Evolutionary conservation across 2,113 vertebrate genomes (phyloP).

Genomic region (Hippocampus zosterae): DNA sequence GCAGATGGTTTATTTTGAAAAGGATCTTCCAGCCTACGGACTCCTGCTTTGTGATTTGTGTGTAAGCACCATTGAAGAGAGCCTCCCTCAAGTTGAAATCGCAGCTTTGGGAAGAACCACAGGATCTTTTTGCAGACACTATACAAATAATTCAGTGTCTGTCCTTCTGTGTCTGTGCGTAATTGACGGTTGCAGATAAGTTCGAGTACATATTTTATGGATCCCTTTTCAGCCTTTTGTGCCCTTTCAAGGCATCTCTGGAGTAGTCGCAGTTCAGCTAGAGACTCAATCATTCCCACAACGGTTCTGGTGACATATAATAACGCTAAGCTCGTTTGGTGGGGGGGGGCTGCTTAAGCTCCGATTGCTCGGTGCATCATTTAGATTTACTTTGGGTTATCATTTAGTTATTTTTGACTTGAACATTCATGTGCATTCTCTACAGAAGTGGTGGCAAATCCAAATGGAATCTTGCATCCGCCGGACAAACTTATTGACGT

Average conservation of each 20-base stretch:
- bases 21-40: slow-evolving; percentile 11
- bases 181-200: slow-evolving; percentile 63
- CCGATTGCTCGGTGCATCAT: slow-evolving; percentile 32
- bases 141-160: slow-evolving; percentile 65
- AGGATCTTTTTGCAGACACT: slow-evolving; percentile 66
- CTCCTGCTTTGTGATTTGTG: slow-evolving; percentile 43
- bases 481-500: slow-evolving; percentile 20
- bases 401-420: slow-evolving; percentile 58
- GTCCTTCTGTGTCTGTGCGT: slow-evolving; percentile 49
- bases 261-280: slow-evolving; percentile 4
- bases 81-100: slow-evolving; percentile 55
- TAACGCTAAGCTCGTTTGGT: slow-evolving; percentile 4
- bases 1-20: slow-evolving; percentile 27
- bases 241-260: slow-evolving; percentile 23
- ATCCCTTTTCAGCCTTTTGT: slow-evolving; percentile 41
- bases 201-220: slow-evolving; percentile 63
- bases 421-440: neutral
- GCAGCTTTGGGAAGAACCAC: slow-evolving; percentile 68
- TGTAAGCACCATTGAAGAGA: slow-evolving; percentile 42
- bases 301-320: slow-evolving; percentile 9
- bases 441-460: neutral
- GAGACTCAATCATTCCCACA: slow-evolving; percentile 25
- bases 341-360: slow-evolving; percentile 26
- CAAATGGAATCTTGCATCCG: neutral
- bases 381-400: slow-evolving; percentile 38